Evolutionary conservation across 2,797 vertebrate species (phyloP), one percentile per base, ranked within the genome.

Genomic region (Prunella strophiata): DNA sequence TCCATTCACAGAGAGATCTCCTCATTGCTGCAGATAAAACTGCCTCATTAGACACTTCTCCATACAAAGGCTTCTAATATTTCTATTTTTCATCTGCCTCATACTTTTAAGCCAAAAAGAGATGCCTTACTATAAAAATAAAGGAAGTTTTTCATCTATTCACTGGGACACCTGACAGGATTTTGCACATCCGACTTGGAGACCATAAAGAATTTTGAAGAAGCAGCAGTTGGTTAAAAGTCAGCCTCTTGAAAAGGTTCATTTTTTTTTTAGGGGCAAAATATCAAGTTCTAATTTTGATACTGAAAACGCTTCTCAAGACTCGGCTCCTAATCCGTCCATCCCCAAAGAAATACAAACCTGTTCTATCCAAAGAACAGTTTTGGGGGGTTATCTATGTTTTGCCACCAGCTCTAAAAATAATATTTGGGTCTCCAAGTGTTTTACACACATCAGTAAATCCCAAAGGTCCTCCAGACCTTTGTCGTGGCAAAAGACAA

Each of bases 41-140:
- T 71, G 85, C 67, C 80, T 93, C 92, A 93, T 95, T 79, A 90
- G 80, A 54, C 63, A 76, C n/a, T n/a, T 79, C 74, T 82, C 72
- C 67, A 73, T 62, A 90, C 67, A 94, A 86, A 94, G 57, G 47
- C 71, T 91, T 65, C 16, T 11, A 62, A 84, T 67, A 82, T 79
- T 93, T 84, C 55, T 27, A 38, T 59, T 76, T 93, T 88, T 89
- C 71, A 89, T 87, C 84, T 81, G 59, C 40, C 83, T 94, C 36
- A 6, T 10, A 66, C 85, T 82, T 78, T 68, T 79, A 77, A 85
- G 61, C 38, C 48, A 73, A 66, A 85, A 77, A 72, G 34, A 59
- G 27, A 57, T 7, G 70, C 36, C 43, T 90, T 72, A 47, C 65
- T 61, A 11, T 72, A 85, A 85, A 81, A 74, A 80, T 72, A 66